Conservation (phyloP, 2,113 vertebrate genomes). For the Pica pica region DNA sequence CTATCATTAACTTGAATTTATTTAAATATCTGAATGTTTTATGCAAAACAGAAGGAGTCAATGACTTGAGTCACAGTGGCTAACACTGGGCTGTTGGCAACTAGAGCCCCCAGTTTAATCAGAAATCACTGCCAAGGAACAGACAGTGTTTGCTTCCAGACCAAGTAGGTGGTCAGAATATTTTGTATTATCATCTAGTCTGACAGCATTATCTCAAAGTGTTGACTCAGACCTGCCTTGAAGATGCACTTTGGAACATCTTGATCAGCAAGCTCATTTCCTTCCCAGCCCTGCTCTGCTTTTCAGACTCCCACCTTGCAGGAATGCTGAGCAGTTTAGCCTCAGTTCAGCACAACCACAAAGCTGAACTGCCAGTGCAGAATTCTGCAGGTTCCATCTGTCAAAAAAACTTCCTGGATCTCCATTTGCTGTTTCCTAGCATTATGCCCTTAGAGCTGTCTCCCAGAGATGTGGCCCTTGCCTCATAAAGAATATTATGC, state of each 20-base stretch:
- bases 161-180: neutral
- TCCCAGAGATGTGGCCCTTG: neutral
- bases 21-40: neutral
- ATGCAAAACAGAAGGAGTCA: neutral
- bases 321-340: neutral
- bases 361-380: neutral
- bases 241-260: neutral
- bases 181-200: neutral
- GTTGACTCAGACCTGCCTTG: conserved; percentile 11
- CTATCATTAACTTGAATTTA: neutral
- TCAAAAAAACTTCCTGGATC: neutral
- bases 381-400: neutral
- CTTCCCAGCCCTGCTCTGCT: neutral
- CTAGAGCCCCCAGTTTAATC: neutral
- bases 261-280: neutral
- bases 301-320: neutral
- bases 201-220: neutral
- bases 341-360: neutral
- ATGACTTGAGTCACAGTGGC: neutral
- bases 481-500: neutral
- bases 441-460: neutral
- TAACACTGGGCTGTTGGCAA: neutral
- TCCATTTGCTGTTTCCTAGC: neutral
- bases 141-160: neutral
- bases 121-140: conserved; percentile 13